These are phyloP conservation scores for Lycocerus yunnanus DNA, from an alignment of 2,888 invertebrate genomes.

Conservation along the genomic window DNA sequence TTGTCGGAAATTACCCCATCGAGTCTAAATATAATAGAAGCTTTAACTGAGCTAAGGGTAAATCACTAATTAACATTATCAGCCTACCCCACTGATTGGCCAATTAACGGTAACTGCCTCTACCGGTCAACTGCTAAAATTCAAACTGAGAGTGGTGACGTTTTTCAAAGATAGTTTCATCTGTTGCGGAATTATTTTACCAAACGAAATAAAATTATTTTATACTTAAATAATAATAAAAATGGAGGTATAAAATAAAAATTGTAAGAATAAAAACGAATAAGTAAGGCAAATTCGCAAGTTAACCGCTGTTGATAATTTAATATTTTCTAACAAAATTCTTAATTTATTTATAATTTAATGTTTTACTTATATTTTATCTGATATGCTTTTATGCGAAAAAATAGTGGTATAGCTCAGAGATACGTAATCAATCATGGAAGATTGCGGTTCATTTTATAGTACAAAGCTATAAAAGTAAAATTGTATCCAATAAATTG, in stretches of 20 bases:
- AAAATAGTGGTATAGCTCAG: background rate
- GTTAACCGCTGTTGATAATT: no score
- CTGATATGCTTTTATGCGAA: background rate
- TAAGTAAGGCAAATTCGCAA: no score
- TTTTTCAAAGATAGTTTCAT: slow-evolving; percentile 7
- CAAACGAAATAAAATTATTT: background rate
- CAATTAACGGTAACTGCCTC: slow-evolving; percentile 32
- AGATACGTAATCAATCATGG: slow-evolving; percentile 21
- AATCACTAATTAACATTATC: slow-evolving; percentile 37
- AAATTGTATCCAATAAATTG: slow-evolving; percentile 35
- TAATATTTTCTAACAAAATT: background rate
- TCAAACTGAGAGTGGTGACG: slow-evolving; percentile 16
- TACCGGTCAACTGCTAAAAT: slow-evolving; percentile 20
- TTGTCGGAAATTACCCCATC: slow-evolving; percentile 40
- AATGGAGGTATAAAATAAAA: no score
- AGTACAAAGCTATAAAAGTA: slow-evolving; percentile 30
- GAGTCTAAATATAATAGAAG: slow-evolving; percentile 35
- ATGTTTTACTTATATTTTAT: background rate
- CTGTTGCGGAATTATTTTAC: background rate
- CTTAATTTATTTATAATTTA: background rate
- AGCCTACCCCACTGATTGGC: slow-evolving; percentile 31
- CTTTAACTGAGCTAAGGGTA: slow-evolving; percentile 31
- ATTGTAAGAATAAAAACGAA: no score
- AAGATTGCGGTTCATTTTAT: slow-evolving; percentile 23
- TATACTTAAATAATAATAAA: no score